These are phyloP conservation scores for Neodontobutis hainanensis DNA, from an alignment of 2,113 vertebrate species.

Conservation along the genomic window DNA sequence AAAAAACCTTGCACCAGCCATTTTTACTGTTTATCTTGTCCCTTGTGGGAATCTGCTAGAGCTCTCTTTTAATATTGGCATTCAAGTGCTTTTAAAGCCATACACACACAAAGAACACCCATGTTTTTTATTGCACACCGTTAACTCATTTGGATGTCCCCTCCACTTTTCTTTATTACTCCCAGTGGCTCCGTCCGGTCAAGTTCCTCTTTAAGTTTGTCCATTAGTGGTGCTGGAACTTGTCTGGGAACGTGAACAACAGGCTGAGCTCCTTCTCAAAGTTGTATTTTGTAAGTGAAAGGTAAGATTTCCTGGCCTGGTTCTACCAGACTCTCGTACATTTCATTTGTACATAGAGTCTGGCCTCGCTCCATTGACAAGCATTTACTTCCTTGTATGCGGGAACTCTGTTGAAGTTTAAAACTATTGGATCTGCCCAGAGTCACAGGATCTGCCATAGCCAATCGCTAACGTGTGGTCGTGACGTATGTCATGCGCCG, in stretches of 20 bases:
- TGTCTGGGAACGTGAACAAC: not conserved
- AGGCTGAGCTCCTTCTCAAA: not conserved
- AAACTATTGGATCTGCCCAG: too few species aligned
- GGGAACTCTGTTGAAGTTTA: too few species aligned
- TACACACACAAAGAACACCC: not conserved
- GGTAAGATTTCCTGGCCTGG: too few species aligned
- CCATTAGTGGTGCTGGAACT: not conserved
- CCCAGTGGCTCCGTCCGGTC: not conserved
- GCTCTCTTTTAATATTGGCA: not conserved
- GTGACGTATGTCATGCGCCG: too few species aligned
- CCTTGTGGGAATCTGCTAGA: not conserved
- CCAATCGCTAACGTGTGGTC: too few species aligned
- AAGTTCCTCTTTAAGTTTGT: not conserved
- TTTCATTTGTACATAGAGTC: too few species aligned
- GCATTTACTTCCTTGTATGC: too few species aligned
- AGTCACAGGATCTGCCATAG: too few species aligned
- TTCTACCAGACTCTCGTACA: too few species aligned
- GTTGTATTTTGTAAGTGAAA: not conserved
- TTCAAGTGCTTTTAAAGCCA: not conserved
- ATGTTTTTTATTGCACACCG: not conserved
- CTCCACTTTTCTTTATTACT: not conserved
- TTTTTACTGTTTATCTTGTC: not conserved
- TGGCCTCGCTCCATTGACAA: too few species aligned
- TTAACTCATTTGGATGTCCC: too few species aligned
- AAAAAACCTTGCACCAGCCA: not conserved